phyloP scores from a whole-genome alignment of 2,113 vertebrate species.

The Leucosticte australis region DNA sequence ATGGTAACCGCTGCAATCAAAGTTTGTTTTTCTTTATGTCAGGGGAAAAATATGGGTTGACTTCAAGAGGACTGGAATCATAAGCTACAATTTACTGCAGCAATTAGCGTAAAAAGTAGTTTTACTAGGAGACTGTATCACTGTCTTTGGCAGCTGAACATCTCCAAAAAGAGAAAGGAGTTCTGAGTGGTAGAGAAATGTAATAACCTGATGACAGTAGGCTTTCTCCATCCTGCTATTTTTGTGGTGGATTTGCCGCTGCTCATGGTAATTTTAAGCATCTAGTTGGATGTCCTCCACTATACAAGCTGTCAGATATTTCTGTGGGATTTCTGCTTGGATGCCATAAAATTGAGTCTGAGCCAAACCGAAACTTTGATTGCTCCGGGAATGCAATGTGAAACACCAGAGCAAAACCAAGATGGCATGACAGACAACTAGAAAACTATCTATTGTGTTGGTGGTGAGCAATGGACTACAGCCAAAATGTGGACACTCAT shows the following conservation, averaged over 20 bases:
- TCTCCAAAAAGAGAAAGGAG: not conserved
- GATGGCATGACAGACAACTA: not conserved
- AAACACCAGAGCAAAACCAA: not conserved
- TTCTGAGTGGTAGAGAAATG: not conserved
- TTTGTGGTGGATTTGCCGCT: not conserved
- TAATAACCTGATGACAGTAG: not conserved
- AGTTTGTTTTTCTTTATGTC: constrained; percentile 3
- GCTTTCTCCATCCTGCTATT: not conserved
- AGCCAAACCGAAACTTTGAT: not conserved
- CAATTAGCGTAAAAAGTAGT: constrained; percentile 18
- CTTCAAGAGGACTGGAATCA: not conserved
- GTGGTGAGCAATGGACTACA: not conserved
- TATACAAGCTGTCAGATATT: not conserved
- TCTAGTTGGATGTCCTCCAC: not conserved
- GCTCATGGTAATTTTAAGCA: not conserved
- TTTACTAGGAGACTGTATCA: not conserved
- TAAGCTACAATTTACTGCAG: constrained; percentile 14
- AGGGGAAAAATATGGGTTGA: not conserved
- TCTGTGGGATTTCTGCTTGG: not conserved
- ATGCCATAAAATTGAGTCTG: not conserved
- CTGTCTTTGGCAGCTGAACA: not conserved
- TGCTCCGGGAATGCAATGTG: not conserved
- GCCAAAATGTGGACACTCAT: not conserved
- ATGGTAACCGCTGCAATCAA: constrained; percentile 24
- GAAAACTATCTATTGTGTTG: not conserved